Conservation (phyloP, 1,140 invertebrate species). For the Coelopa frigida region DNA sequence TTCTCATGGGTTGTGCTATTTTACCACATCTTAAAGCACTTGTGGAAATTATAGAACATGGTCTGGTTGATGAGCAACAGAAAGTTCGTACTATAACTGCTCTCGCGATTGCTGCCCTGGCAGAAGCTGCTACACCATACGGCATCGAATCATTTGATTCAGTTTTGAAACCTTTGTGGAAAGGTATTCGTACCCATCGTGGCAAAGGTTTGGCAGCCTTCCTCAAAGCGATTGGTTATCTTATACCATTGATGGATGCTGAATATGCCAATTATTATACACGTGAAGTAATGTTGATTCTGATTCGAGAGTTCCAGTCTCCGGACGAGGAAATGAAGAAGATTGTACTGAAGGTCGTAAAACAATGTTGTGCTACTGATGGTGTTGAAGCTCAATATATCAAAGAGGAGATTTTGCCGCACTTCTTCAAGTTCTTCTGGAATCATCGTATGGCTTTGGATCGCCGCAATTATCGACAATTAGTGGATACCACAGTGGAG, state of each 20-base stretch:
- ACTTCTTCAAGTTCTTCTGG: conserved; percentile 99
- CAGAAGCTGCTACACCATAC: conserved; percentile 97
- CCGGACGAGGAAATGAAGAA: conserved; percentile 99
- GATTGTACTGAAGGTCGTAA: conserved; percentile 99
- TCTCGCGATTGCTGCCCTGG: conserved; percentile 92
- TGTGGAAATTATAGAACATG: conserved; percentile 99
- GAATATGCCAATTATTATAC: conserved; percentile 99
- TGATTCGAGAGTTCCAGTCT: conserved; percentile 98
- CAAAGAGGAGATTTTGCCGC: conserved; percentile 96
- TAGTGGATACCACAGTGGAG: conserved; percentile 99
- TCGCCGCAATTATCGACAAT: conserved; percentile 91
- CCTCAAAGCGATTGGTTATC: conserved; percentile 97
- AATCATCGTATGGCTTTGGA: conserved; percentile 99
- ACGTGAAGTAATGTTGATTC: conserved; percentile 98
- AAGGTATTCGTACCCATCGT: conserved; percentile 95
- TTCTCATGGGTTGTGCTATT: conserved; percentile 99
- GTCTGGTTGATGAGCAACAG: conserved; percentile 79
- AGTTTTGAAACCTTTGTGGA: conserved; percentile 98
- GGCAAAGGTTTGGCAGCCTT: conserved; percentile 99
- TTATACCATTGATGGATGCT: conserved; percentile 99
- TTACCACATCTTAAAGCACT: conserved; percentile 95
- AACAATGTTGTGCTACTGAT: conserved; percentile 99
- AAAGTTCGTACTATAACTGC: conserved; percentile 97
- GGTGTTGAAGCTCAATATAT: conserved; percentile 99
- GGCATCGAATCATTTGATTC: conserved; percentile 99